Conservation (phyloP, 2,888 invertebrate species). For the Podabrus alpinus region DNA sequence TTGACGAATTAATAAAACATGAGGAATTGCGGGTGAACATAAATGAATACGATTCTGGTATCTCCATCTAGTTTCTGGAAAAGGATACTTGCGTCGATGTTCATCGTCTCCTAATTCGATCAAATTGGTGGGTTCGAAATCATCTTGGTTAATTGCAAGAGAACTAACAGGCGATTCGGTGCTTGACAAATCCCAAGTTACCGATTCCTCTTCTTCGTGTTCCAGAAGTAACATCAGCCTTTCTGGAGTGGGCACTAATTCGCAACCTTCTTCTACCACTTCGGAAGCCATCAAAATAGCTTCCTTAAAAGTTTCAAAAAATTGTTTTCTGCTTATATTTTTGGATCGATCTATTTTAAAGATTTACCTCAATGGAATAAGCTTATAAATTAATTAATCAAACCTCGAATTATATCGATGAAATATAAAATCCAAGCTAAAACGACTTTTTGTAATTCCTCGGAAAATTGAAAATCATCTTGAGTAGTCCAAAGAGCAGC, state of each 20-base stretch:
- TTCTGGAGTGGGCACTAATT: conserved; percentile 41
- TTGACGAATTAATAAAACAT: background rate
- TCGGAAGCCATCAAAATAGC: conserved; percentile 46
- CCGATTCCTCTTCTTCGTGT: conserved; percentile 3
- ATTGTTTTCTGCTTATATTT: conserved; percentile 43
- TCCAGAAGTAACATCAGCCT: conserved; percentile 39
- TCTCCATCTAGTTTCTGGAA: conserved; percentile 35
- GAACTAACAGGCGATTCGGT: conserved; percentile 2
- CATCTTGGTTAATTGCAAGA: background rate
- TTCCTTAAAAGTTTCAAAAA: conserved; percentile 49
- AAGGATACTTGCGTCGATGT: conserved; percentile 30
- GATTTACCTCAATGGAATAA: background rate
- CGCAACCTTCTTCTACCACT: conserved; percentile 44
- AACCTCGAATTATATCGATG: conserved; percentile 50
- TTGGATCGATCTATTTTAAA: conserved; percentile 40
- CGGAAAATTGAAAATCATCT: conserved; percentile 50
- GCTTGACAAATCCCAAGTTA: background rate
- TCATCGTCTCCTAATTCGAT: conserved; percentile 34
- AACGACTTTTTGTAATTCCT: conserved; percentile 46
- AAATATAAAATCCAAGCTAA: conserved; percentile 50
- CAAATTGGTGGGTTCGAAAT: conserved; percentile 29
- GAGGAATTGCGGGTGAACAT: background rate
- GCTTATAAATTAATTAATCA: background rate
- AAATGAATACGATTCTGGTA: conserved; percentile 17
- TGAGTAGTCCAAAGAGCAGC: conserved; percentile 54